Percentiles rank a stretch among this genome's conserved stretches.
Conservation (phyloP, 2,797 vertebrate genomes). For the Sebastes steindachneri region DNA sequence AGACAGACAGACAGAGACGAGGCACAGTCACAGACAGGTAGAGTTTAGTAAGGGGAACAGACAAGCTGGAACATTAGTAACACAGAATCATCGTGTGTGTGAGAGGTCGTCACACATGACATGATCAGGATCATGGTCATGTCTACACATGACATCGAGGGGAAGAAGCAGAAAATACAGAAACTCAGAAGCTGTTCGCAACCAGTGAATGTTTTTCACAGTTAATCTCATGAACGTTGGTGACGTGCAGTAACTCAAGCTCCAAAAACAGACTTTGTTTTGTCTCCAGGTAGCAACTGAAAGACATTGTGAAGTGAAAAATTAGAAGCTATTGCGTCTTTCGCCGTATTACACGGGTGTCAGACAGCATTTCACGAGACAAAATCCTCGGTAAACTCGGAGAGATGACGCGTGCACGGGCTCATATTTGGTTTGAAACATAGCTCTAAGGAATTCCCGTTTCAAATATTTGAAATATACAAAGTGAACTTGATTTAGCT, state of each 20-base stretch:
- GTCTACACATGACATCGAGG: background rate
- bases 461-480: constrained; percentile 24
- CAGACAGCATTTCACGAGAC: background rate
- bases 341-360: background rate
- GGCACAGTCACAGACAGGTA: constrained; percentile 22
- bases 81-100: background rate
- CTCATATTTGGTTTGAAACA: background rate
- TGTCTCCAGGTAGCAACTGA: constrained; percentile 1
- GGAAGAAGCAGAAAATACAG: constrained; percentile 19
- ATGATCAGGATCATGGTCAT: constrained; percentile 7
- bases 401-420: background rate
- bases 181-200: background rate
- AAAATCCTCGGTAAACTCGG: background rate
- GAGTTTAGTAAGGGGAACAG: constrained; percentile 31
- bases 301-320: background rate
- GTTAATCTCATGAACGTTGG: background rate
- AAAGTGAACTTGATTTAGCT: constrained; percentile 18
- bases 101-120: constrained; percentile 35
- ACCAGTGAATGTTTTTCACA: background rate
- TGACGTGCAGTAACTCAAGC: background rate
- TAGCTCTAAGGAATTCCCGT: background rate
- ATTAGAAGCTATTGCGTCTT: background rate
- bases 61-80: constrained; percentile 36
- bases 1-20: constrained; percentile 22
- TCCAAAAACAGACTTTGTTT: background rate